Evolutionary conservation across 2,888 invertebrate genomes (phyloP).

Genomic region (Spodoptera exigua): DNA sequence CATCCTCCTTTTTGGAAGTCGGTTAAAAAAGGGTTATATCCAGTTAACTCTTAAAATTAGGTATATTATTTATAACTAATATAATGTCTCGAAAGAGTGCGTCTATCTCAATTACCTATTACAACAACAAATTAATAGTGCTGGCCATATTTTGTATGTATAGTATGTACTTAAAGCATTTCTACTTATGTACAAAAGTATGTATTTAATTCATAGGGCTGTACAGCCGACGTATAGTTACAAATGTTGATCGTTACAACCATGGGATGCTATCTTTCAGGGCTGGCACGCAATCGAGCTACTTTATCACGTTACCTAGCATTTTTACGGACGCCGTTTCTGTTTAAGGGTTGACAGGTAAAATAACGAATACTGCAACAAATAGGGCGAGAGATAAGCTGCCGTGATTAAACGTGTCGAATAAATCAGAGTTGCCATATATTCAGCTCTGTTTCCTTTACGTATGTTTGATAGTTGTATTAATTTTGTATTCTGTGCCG

Average conservation of each 20-base stretch:
- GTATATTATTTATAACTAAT: too few species aligned
- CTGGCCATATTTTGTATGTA: too few species aligned
- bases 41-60: too few species aligned
- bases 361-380: slow-evolving; percentile 65
- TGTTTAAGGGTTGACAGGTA: slow-evolving; percentile 63
- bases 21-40: too few species aligned
- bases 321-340: slow-evolving; percentile 63
- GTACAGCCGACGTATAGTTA: slow-evolving; percentile 56
- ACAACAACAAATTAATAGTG: too few species aligned
- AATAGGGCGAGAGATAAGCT: slow-evolving; percentile 63
- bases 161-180: too few species aligned
- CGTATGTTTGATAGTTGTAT: slow-evolving; percentile 37
- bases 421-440: slow-evolving; percentile 57
- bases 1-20: too few species aligned
- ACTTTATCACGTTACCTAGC: slow-evolving; percentile 65
- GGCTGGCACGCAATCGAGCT: slow-evolving; percentile 56
- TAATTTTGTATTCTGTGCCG: slow-evolving; percentile 24
- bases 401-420: slow-evolving; percentile 64
- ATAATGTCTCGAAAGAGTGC: too few species aligned
- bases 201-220: slow-evolving; percentile 51
- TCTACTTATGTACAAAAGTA: slow-evolving; percentile 43
- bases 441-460: slow-evolving; percentile 25
- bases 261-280: slow-evolving; percentile 58
- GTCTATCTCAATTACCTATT: too few species aligned
- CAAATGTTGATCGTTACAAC: slow-evolving; percentile 64